Conservation (phyloP, 2,113 vertebrate genomes). For the Nycticryphes semicollaris region DNA sequence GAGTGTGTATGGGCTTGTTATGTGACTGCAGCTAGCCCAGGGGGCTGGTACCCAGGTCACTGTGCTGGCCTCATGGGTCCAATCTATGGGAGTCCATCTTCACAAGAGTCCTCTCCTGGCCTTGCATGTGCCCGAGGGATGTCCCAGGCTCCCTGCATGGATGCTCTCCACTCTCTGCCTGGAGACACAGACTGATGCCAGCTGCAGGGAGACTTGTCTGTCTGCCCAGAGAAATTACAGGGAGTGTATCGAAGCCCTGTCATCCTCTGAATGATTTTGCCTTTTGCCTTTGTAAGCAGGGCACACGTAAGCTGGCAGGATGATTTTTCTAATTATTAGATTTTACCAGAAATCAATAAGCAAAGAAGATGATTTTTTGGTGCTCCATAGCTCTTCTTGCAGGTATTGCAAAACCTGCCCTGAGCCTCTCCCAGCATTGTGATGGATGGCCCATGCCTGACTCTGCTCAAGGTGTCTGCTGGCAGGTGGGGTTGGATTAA, state of each 20-base stretch:
- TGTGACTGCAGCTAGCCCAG: rapidly evolving
- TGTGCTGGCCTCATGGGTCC: rapidly evolving
- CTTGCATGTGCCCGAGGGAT: rapidly evolving
- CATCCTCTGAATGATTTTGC: background rate
- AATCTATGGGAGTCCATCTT: rapidly evolving
- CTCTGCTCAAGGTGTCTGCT: background rate
- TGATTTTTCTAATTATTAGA: conserved; percentile 50
- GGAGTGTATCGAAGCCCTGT: background rate
- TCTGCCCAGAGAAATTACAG: background rate
- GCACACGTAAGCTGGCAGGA: background rate
- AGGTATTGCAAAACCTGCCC: background rate
- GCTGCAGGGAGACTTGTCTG: background rate
- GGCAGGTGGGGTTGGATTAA: background rate
- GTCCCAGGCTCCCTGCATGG: rapidly evolving
- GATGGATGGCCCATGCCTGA: background rate
- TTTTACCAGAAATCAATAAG: conserved; percentile 44
- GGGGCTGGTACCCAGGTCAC: background rate
- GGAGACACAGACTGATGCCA: background rate
- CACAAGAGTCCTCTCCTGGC: background rate
- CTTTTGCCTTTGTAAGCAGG: background rate
- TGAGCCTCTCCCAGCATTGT: background rate
- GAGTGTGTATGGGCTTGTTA: background rate
- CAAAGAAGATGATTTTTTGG: background rate
- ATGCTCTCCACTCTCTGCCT: background rate
- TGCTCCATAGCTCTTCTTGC: background rate